Percentiles rank a stretch among this genome's conserved stretches.
Conservation (phyloP, 2,797 vertebrate species). For the Galago senegalensis region DNA sequence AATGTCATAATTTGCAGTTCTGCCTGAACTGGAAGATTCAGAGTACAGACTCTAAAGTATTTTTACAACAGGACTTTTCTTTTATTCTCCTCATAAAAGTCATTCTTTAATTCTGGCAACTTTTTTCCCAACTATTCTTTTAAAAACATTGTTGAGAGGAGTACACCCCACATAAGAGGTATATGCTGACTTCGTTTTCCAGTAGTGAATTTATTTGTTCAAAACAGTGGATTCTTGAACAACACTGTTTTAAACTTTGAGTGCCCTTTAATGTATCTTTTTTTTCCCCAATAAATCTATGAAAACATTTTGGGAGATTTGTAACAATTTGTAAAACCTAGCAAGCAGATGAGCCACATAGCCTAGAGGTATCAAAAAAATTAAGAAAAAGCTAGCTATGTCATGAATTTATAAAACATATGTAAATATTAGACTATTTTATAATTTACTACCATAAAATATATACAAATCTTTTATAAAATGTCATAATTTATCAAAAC, state of each 20-base stretch:
- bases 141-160: conserved; percentile 69
- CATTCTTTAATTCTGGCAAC: conserved; percentile 81
- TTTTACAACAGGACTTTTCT: conserved; percentile 75
- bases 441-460: background rate
- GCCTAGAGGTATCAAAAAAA: background rate
- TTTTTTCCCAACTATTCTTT: conserved; percentile 78
- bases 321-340: background rate
- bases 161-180: background rate
- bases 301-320: background rate
- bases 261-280: background rate
- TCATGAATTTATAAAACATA: background rate
- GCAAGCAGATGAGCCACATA: background rate
- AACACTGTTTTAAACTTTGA: background rate
- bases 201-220: conserved; percentile 73
- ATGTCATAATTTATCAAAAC: background rate
- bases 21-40: conserved; percentile 65
- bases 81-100: conserved; percentile 80
- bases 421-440: background rate
- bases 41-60: conserved; percentile 73
- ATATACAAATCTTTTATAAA: background rate
- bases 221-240: background rate
- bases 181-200: background rate
- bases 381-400: background rate
- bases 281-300: background rate
- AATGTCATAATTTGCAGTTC: conserved; percentile 70